A percentile compares a stretch with the other conserved stretches of the same genome.
Conservation (phyloP, 2,888 invertebrate genomes). For the Hyposoter didymator region DNA sequence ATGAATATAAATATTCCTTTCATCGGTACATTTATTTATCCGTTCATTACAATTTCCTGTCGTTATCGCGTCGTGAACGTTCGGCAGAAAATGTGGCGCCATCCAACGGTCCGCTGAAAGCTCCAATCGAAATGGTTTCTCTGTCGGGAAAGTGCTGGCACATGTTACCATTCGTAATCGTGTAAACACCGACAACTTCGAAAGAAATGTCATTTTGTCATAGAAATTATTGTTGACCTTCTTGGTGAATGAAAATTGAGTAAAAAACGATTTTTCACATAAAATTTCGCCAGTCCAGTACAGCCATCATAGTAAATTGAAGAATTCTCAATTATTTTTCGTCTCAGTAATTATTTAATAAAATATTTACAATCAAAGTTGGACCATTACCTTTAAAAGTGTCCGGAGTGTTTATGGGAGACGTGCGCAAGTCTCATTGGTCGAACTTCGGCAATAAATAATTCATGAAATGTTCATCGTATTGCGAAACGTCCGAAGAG, state of each 20-base stretch:
- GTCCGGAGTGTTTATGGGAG: background rate
- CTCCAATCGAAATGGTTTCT: background rate
- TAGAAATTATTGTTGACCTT: background rate
- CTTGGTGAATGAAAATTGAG: background rate
- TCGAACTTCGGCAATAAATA: background rate
- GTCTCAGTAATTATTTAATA: background rate
- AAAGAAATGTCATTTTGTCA: background rate
- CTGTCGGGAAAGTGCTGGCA: slow-evolving; percentile 3
- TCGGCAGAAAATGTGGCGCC: slow-evolving; percentile 21
- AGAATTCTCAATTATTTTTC: background rate
- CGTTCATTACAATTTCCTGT: background rate
- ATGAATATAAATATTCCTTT: slow-evolving; percentile 4
- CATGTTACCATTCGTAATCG: slow-evolving; percentile 16
- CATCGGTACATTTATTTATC: background rate
- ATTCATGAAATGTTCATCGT: background rate
- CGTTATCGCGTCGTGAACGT: background rate
- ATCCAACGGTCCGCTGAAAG: slow-evolving; percentile 3
- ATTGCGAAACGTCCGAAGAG: background rate
- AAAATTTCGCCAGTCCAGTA: background rate
- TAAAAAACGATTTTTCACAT: background rate
- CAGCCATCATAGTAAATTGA: background rate
- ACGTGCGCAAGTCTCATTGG: background rate
- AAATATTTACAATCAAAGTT: background rate
- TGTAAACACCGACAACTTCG: background rate
- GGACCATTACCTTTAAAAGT: background rate